Base-by-base conservation (phyloP, 2,797 vertebrate species). In the Botia kubotai region DNA sequence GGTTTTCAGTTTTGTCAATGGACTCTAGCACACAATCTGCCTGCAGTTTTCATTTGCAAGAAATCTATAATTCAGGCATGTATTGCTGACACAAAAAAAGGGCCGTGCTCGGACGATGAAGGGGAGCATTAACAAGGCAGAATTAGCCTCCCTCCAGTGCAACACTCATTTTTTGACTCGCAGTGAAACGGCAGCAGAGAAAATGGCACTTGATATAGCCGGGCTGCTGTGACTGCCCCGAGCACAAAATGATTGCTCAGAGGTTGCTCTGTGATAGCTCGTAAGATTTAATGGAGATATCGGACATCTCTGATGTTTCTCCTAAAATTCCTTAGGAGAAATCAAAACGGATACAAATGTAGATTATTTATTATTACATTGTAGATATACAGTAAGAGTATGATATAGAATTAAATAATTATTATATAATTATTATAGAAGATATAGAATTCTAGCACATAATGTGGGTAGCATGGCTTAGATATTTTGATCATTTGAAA, bases 1-100 rank as follows among this genome's bases (percentile, higher is more conserved):
- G 84, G 82, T 82, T 72, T 85, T 83, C 63, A 77, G 29, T 82
- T 82, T 83, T 88, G 85, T 86, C 84, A 85, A 78, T 78, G 81
- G 83, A 77, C 86, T 55, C 33, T 80, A 81, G 84, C 76, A 48
- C 77, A 63, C 74, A 69, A 14, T 69, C 43, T 29, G 17, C 76
- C 76, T 60, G 67, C 76, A 60, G 84, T 86, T 90, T 91, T 85
- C 85, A 87, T 89, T 90, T 85, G 78, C 83, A 80, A 90, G 82
- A 86, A 83, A 89, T 89, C 85, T 86, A 84, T 88, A 89, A 87
- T 85, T 86, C 78, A 74, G 86, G 75, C 67, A 53, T 11, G 57
- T 67, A 75, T 72, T 16, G 72, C 86, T 81, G 76, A 84, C 70
- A 75, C 16, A 80, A 80, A 81, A 77, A 83, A 72, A 46, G 43